Evolutionary conservation across 2,797 vertebrate genomes (phyloP), one percentile per base, ranked within the genome.

Genomic region (Adelosebastes latens): DNA sequence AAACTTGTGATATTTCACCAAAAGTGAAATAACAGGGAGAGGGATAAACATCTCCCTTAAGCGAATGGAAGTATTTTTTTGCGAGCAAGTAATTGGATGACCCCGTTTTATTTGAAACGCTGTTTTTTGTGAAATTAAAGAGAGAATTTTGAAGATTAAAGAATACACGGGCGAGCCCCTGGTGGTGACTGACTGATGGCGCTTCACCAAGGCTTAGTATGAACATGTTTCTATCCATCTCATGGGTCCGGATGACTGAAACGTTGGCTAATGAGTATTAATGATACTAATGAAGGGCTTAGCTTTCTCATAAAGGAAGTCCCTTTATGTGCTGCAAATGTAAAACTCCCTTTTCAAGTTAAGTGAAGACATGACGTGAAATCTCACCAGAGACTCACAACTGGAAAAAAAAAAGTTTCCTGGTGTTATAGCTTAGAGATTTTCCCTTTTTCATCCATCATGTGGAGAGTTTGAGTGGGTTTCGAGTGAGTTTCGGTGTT

Each of bases 201-300:
- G 2, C 34, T 25, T 39, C 62, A 84, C 77, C 11, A 60, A 68
- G 62, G 32, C 81, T 80, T 27, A 65, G 46, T 34, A 65, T 65
- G 74, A 85, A 79, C 86, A 82, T 85, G 67, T 81, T 85, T 73
- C 78, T 39, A 36, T 81, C 74, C 9, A 75, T 86, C 87, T 89
- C 88, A 22, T 77, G 78, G 76, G 87, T 83, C 55, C 34, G 16
- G n/a, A 75, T 86, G 83, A 90, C 63, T 90, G 83, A 87, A 86
- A 80, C 42, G n/a, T 77, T 52, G 75, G 46, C 71, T 88, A 91
- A 89, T 90, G 75, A 80, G 63, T 20, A 71, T 56, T 86, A 86
- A 91, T 75, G 67, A 89, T 42, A 49, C 39, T 71, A 82, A 89
- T 81, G 20, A 83, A 75, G 72, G 77, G 66, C 62, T 83, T 58